These are phyloP conservation scores for Lagocephalus sceleratus DNA, from an alignment of 2,797 vertebrate genomes.

Conservation along the genomic window DNA sequence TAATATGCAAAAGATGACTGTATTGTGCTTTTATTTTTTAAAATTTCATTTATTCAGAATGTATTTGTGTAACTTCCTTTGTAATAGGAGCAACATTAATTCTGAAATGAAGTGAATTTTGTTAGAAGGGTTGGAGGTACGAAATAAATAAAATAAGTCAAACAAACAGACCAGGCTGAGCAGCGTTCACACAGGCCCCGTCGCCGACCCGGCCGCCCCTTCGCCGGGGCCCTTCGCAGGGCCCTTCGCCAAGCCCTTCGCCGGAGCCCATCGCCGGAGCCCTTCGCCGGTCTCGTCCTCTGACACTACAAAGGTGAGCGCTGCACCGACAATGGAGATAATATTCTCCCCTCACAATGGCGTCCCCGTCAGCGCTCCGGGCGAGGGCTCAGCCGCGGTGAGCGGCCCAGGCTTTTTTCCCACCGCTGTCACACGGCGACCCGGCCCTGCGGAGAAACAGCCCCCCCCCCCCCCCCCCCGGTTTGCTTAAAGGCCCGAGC, in stretches of 20 bases:
- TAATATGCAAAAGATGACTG: too few species aligned
- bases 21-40: too few species aligned
- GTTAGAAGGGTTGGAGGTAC: slow-evolving; percentile 6
- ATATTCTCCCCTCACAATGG: slow-evolving; percentile 75
- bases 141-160: neutral
- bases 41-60: too few species aligned
- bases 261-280: slow-evolving; percentile 57
- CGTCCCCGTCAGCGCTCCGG: slow-evolving; percentile 67
- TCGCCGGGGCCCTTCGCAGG: slow-evolving; percentile 58
- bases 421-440: slow-evolving; percentile 58
- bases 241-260: slow-evolving; percentile 35
- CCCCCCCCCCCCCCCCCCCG: too few species aligned
- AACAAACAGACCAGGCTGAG: neutral
- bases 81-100: too few species aligned
- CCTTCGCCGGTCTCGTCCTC: slow-evolving; percentile 69
- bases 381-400: slow-evolving; percentile 58
- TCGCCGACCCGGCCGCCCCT: slow-evolving; percentile 39
- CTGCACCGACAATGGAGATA: slow-evolving; percentile 66
- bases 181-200: slow-evolving; percentile 56
- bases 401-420: slow-evolving; percentile 59
- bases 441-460: slow-evolving; percentile 68
- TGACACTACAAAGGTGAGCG: slow-evolving; percentile 70
- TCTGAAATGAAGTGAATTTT: too few species aligned
- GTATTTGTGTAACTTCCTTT: too few species aligned
- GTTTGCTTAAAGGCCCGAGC: slow-evolving; percentile 74